Percentiles rank a stretch among this genome's conserved stretches.
phyloP scores from a whole-genome alignment of 2,113 vertebrate genomes.

The Pithys albifrons region DNA sequence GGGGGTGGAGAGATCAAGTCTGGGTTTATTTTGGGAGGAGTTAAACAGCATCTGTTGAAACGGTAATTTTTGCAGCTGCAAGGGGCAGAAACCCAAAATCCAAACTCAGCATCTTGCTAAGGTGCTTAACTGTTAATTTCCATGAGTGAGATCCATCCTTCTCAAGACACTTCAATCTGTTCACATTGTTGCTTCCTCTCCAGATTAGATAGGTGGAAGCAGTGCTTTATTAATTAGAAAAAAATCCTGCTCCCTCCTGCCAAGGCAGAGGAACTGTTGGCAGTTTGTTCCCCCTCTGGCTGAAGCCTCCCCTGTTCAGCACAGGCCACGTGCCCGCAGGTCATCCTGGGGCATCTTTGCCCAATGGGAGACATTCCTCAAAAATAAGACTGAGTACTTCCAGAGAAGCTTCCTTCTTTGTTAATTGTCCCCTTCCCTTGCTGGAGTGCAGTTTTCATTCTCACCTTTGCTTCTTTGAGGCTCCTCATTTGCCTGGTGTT shows the following conservation, averaged over 20 bases:
- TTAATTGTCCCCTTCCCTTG: not conserved
- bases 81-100: constrained; percentile 3
- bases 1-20: not conserved
- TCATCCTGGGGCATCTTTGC: not conserved
- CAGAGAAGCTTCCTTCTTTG: not conserved
- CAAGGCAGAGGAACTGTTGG: not conserved
- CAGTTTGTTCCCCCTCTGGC: not conserved
- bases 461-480: not conserved
- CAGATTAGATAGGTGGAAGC: constrained; percentile 36
- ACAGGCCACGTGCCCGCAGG: rapidly evolving
- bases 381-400: not conserved
- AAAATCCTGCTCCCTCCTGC: not conserved
- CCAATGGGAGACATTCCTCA: not conserved
- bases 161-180: constrained; percentile 21
- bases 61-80: constrained; percentile 23
- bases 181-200: not conserved
- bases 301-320: not conserved
- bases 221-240: constrained; percentile 20
- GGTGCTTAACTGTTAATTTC: constrained; percentile 56
- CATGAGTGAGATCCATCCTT: constrained; percentile 16
- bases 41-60: constrained; percentile 9
- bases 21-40: constrained; percentile 27
- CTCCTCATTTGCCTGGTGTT: not conserved
- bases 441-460: not conserved
- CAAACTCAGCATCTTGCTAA: constrained; percentile 36